Conservation (phyloP, 2,797 vertebrate genomes). For the Rhabdophis nuchalis region DNA sequence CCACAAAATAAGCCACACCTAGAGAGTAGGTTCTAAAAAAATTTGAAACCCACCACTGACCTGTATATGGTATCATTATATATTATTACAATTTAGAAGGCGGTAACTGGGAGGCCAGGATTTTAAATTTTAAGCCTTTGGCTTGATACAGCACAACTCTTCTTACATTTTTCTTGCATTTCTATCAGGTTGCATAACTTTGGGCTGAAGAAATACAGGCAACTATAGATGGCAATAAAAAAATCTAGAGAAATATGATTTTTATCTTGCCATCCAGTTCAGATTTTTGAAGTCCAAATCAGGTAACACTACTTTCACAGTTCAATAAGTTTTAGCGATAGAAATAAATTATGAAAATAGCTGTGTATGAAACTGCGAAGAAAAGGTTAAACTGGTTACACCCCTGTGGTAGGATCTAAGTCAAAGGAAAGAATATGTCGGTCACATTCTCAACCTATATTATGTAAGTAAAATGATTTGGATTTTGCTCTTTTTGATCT, state of each 20-base stretch:
- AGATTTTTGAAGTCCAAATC: neutral
- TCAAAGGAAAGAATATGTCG: neutral
- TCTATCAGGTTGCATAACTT: neutral
- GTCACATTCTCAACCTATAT: neutral
- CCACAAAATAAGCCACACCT: too few relatives aligned
- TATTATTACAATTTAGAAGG: neutral
- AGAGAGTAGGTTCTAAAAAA: too few relatives aligned
- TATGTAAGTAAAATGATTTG: neutral
- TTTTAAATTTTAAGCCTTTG: neutral
- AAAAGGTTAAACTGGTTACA: neutral
- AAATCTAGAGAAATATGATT: neutral
- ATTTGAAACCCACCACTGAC: too few relatives aligned
- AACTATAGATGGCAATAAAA: neutral
- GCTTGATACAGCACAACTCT: neutral
- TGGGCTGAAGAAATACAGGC: neutral
- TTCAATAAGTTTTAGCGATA: neutral
- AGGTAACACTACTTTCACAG: neutral
- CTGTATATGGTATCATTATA: too few relatives aligned
- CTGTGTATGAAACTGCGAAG: neutral
- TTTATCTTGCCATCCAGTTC: neutral
- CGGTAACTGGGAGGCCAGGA: neutral
- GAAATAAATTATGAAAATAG: neutral
- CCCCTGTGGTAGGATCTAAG: neutral
- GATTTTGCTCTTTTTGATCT: neutral
- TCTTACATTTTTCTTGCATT: neutral